Evolutionary conservation across 2,888 invertebrate species (phyloP), one percentile per base, ranked within the genome.

Genomic region (Arge pagana): DNA sequence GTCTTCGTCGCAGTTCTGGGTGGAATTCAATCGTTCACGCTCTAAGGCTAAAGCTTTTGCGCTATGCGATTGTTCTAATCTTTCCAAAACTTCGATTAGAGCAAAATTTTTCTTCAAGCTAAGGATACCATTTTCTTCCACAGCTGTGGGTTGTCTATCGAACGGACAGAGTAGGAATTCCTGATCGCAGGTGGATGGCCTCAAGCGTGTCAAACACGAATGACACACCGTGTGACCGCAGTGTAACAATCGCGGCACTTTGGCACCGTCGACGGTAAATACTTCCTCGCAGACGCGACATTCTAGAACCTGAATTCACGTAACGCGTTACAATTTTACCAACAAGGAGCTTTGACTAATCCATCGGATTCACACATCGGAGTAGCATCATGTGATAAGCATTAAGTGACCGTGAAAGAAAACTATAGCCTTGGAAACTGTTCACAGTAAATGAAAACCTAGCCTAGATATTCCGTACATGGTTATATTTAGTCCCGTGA

Each of bases 151-250:
- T 57, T 82, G 82, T 41, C 83, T 66, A 60, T 83, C 83, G 61
- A 83, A 83, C 1, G 83, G 83, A 65, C 83, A 83, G 1, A 78
- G 69, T 13, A 83, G 70, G 28, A 63, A 60, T 24, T 61, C 60
- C 2, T 61, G 65, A 8, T 68, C 65, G 10, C 57, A 41, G 52
- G 60, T 58, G 10, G 59, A 60, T 1, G 64, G 66, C 2, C 78
- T 78, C 2, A 83, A 72, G 13, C 79, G 70, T 30, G 80, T 66
- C 15, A 83, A 67, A 65, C 83, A 83, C 1, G 80, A 78, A 55
- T 83, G 82, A 63, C 83, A 83, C 5, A 83, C 79, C 1, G 83
- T 83, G 62, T 83, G 81, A 10, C 81, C 81, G 57, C 81, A 81
- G 50, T 79, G 74, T 26, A 80, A 60, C 8, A 80, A 62, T n/a